A percentile compares a stretch with the other conserved stretches of the same genome.
These are phyloP conservation scores for Octodonta nipae DNA, from an alignment of 2,888 invertebrate species.

Conservation along the genomic window DNA sequence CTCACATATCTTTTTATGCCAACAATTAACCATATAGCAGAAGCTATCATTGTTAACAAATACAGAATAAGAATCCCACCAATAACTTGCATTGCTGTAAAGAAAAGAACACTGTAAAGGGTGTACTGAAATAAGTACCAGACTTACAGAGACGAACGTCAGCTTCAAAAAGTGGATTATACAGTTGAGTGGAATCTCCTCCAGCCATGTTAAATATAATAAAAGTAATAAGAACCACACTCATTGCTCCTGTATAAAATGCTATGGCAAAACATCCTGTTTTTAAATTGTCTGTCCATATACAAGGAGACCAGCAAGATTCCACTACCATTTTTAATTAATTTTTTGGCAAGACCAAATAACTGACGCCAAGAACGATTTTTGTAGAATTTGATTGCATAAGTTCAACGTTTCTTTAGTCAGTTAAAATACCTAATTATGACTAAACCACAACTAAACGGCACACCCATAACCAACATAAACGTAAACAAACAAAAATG, in stretches of 20 bases:
- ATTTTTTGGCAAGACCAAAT: too few species aligned
- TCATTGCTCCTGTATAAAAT: constrained; percentile 61
- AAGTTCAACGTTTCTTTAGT: too few species aligned
- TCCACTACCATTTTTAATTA: too few species aligned
- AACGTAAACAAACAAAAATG: too few species aligned
- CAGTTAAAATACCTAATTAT: too few species aligned
- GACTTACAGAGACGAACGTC: constrained; percentile 60
- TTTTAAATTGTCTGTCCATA: constrained; percentile 69
- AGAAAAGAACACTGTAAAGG: constrained; percentile 5
- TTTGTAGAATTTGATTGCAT: too few species aligned
- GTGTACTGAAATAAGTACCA: constrained; percentile 1
- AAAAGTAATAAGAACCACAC: constrained; percentile 59
- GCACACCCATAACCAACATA: too few species aligned
- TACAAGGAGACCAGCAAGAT: constrained; percentile 79
- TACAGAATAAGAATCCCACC: constrained; percentile 52
- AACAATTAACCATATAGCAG: constrained; percentile 46
- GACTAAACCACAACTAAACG: too few species aligned
- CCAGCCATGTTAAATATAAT: constrained; percentile 66
- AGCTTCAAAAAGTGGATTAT: constrained; percentile 79
- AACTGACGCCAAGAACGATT: too few species aligned
- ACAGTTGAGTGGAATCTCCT: constrained; percentile 80
- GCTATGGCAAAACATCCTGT: constrained; percentile 67
- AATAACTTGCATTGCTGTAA: constrained; percentile 60
- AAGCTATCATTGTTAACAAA: constrained; percentile 42
- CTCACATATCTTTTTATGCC: constrained; percentile 58